Conservation (phyloP, 2,113 vertebrate species). For the Mastomys coucha region DNA sequence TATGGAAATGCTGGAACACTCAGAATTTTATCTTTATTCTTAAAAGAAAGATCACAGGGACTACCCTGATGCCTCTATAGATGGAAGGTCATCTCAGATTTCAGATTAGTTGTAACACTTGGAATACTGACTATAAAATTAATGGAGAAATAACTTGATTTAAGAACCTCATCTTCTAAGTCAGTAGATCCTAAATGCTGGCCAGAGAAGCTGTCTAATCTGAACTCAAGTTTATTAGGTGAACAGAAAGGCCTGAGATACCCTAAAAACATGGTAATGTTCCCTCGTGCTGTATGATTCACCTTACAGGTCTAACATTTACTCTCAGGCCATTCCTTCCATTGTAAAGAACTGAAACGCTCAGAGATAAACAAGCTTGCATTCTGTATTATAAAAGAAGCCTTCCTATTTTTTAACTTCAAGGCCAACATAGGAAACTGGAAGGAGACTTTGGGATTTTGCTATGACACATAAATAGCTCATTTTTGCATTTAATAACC, state of each 20-base stretch:
- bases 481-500: slow-evolving; percentile 60
- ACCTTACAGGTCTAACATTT: neutral
- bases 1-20: neutral
- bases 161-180: neutral
- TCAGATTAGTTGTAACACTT: neutral
- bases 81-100: neutral
- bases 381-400: neutral
- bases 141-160: neutral
- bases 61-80: neutral
- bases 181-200: neutral
- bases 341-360: neutral
- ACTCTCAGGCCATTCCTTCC: neutral
- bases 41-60: neutral
- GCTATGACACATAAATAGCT: slow-evolving; percentile 41
- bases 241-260: neutral
- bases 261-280: neutral
- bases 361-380: neutral
- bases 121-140: neutral
- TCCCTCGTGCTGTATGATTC: neutral
- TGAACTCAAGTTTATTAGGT: neutral
- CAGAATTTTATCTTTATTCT: neutral
- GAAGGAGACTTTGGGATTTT: slow-evolving; percentile 51
- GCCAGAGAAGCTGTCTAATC: neutral
- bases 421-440: slow-evolving; percentile 3
- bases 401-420: neutral